Evolutionary conservation across 2,888 invertebrate species (phyloP).

Genomic region (Scelioninae gen. 1): DNA sequence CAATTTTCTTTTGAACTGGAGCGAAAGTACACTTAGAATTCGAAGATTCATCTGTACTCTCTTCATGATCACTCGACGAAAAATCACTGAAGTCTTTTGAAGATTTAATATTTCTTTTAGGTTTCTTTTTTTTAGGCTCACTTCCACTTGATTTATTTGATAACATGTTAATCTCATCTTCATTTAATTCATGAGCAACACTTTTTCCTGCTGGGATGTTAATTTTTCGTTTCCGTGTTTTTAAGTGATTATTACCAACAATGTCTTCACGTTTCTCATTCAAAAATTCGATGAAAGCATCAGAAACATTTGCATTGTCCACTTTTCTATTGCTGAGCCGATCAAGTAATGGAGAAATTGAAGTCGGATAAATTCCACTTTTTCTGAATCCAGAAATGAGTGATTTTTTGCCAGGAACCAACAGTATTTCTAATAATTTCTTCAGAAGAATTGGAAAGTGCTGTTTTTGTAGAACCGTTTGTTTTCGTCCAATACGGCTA

Average conservation of each 20-base stretch:
- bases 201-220: constrained; percentile 9
- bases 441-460: constrained; percentile 8
- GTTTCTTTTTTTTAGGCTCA: constrained; percentile 12
- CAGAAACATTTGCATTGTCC: constrained; percentile 2
- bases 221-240: constrained; percentile 3
- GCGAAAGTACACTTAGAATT: background rate
- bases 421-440: background rate
- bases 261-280: background rate
- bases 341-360: constrained; percentile 10
- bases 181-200: background rate
- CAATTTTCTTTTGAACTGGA: constrained; percentile 14
- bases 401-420: background rate
- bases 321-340: background rate
- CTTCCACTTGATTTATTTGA: background rate
- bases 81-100: background rate
- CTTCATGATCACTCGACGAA: background rate
- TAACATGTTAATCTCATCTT: background rate
- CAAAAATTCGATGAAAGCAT: constrained; percentile 12
- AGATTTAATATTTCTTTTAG: background rate
- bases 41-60: background rate
- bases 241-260: background rate
- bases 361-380: constrained; percentile 18
- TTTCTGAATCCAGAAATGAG: constrained; percentile 11
- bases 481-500: constrained; percentile 4
- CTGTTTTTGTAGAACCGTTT: constrained; percentile 12